phyloP scores from a whole-genome alignment of 2,797 vertebrate genomes.

The Phalanger gymnotis region DNA sequence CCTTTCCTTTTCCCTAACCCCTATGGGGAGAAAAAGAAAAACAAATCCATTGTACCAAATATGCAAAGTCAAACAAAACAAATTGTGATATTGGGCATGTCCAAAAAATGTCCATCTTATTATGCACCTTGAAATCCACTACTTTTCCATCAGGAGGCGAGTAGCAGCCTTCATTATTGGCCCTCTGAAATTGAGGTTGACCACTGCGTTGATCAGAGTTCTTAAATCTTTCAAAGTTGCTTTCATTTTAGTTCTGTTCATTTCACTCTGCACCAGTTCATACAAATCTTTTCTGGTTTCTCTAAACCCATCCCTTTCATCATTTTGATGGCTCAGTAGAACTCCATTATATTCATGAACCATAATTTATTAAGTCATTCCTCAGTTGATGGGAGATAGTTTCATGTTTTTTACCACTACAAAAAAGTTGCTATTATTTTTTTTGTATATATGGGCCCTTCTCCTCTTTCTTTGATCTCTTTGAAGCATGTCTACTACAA shows the following conservation, averaged over 20 bases:
- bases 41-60: not conserved
- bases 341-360: not conserved
- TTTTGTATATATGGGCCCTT: not conserved
- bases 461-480: not conserved
- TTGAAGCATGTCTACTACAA: not conserved
- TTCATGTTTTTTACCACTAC: not conserved
- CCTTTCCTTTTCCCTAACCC: slow-evolving; percentile 35
- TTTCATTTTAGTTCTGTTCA: not conserved
- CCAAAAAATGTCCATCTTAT: not conserved
- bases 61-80: not conserved
- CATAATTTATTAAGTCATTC: not conserved
- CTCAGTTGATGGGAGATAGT: not conserved
- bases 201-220: not conserved
- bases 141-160: not conserved
- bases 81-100: not conserved
- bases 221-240: not conserved
- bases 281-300: not conserved
- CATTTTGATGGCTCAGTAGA: not conserved
- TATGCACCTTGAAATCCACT: not conserved
- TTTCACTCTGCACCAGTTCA: not conserved
- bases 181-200: not conserved
- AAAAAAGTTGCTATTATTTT: not conserved
- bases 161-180: not conserved
- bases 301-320: too few species aligned
- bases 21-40: not conserved